Percentiles rank a stretch among this genome's conserved stretches.
Evolutionary conservation across 2,113 vertebrate genomes (phyloP).

Genomic region (Bubo bubo): DNA sequence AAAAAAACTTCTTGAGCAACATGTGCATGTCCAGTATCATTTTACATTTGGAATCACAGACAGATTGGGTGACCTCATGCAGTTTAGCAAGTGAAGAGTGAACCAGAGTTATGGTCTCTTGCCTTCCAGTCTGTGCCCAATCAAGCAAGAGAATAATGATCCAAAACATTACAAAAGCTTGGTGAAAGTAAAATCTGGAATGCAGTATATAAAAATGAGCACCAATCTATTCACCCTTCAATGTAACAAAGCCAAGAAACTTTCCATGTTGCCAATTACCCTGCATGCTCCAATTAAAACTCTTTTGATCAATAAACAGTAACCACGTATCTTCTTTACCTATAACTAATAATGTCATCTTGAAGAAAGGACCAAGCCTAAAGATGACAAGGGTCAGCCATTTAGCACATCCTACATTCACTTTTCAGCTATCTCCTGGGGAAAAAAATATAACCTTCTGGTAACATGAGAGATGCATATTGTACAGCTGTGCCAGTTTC

Average conservation of each 20-base stretch:
- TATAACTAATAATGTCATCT: background rate
- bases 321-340: background rate
- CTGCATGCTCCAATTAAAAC: background rate
- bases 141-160: background rate
- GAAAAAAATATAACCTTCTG: background rate
- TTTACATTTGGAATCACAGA: background rate
- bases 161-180: background rate
- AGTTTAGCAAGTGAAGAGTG: background rate
- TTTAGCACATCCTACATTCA: background rate
- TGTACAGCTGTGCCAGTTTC: conserved; percentile 24
- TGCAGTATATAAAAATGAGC: background rate
- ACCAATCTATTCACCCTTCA: background rate
- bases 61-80: background rate
- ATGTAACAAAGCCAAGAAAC: background rate
- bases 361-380: background rate
- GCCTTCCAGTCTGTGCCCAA: background rate
- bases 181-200: background rate
- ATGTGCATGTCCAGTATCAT: background rate
- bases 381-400: background rate
- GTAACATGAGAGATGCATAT: conserved; percentile 7
- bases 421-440: background rate
- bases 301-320: background rate
- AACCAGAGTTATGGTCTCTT: background rate
- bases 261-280: background rate
- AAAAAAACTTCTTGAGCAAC: background rate